phyloP scores from a whole-genome alignment of 2,888 invertebrate genomes.

The Catocala fraxini region DNA sequence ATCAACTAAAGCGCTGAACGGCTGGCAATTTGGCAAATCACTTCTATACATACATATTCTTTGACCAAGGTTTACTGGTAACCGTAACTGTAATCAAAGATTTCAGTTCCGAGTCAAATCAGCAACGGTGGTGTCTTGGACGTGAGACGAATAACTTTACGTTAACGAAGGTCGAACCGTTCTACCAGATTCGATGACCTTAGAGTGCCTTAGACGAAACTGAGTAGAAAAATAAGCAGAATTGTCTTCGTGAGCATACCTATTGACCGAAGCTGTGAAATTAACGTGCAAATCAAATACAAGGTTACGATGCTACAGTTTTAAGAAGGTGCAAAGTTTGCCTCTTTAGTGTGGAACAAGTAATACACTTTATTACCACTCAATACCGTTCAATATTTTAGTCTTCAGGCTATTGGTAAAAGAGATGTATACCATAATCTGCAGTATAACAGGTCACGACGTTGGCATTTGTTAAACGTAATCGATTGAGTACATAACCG shows the following conservation, averaged over 20 bases:
- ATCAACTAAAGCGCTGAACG: no score
- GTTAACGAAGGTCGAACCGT: conserved; percentile 11
- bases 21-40: no score
- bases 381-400: no score
- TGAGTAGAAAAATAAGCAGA: conserved; percentile 6
- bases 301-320: conserved; percentile 15
- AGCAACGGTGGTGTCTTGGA: neutral
- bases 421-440: no score
- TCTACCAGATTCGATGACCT: conserved; percentile 15
- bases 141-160: conserved; percentile 21
- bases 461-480: no score
- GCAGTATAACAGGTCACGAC: no score
- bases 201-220: no score
- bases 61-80: no score
- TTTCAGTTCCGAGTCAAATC: conserved; percentile 8
- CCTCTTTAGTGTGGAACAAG: neutral
- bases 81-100: conserved; percentile 4
- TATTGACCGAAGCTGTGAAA: conserved; percentile 19
- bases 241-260: neutral
- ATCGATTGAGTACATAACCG: no score
- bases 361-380: no score
- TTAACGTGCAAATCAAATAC: conserved; percentile 21
- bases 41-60: no score
- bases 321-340: neutral
- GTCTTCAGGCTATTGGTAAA: no score